These are phyloP conservation scores for Temnothorax curvispinosus DNA, from an alignment of 1,140 invertebrate genomes.

Conservation along the genomic window DNA sequence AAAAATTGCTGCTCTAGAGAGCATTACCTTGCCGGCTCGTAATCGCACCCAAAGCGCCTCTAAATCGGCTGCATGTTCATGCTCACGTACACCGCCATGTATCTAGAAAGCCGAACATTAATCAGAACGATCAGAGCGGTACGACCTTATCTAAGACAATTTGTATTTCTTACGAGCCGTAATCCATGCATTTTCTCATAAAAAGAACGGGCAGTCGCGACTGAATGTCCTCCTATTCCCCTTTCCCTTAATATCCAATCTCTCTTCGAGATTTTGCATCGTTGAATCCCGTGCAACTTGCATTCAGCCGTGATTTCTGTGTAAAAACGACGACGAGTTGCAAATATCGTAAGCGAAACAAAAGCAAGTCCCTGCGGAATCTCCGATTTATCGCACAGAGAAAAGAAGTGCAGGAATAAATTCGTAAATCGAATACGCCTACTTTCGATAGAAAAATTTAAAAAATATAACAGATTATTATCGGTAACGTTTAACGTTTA, in stretches of 20 bases:
- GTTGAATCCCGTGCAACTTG: too few species aligned
- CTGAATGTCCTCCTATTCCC: conserved; percentile 54
- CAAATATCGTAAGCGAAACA: neutral
- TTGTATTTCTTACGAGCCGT: conserved; percentile 68
- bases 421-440: neutral
- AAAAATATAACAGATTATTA: neutral
- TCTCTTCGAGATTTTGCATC: conserved; percentile 48
- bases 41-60: conserved; percentile 35
- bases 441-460: neutral
- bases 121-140: conserved; percentile 58
- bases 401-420: neutral
- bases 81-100: conserved; percentile 34
- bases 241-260: conserved; percentile 19
- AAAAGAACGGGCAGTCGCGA: conserved; percentile 61
- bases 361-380: neutral
- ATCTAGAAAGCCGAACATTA: conserved; percentile 62
- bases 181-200: conserved; percentile 68
- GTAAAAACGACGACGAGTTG: neutral
- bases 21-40: conserved; percentile 29
- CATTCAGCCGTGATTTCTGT: too few species aligned
- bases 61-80: conserved; percentile 55
- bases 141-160: conserved; percentile 61
- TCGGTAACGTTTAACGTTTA: conserved; percentile 27
- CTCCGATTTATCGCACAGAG: neutral
- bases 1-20: conserved; percentile 30